Evolutionary conservation across 1,140 invertebrate genomes (phyloP).

Genomic region (Aphelenchoides besseyi): DNA sequence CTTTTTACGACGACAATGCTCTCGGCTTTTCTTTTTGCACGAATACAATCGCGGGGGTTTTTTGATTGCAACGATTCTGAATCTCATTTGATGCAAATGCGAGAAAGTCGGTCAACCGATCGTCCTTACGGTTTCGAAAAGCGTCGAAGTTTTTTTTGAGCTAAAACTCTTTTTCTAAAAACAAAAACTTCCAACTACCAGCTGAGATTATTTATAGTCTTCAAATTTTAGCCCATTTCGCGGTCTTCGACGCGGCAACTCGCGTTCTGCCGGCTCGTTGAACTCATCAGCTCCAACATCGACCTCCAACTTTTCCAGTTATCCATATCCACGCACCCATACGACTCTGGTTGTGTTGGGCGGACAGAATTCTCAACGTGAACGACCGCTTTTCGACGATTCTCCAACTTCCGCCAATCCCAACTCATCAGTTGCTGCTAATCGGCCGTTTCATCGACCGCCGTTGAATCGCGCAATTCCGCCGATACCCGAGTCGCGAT

Average conservation of each 20-base stretch:
- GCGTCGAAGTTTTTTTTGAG: background rate
- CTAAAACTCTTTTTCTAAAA: too few relatives aligned
- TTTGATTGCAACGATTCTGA: background rate
- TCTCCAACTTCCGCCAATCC: conserved; percentile 23
- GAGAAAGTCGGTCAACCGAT: background rate
- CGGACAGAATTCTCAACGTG: background rate
- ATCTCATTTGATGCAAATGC: background rate
- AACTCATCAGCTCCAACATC: conserved; percentile 29
- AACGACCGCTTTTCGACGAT: conserved; percentile 14
- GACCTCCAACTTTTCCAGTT: conserved; percentile 24
- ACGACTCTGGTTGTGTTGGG: conserved; percentile 47
- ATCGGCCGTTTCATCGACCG: conserved; percentile 35
- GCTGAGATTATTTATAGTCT: background rate
- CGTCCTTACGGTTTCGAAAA: background rate
- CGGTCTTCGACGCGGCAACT: conserved; percentile 37
- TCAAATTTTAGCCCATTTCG: conserved; percentile 50
- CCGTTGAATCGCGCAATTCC: conserved; percentile 50
- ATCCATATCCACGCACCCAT: conserved; percentile 47
- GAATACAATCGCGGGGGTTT: too few relatives aligned
- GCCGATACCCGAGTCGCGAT: conserved; percentile 50
- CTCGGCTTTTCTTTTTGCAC: background rate
- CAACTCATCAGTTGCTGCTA: conserved; percentile 16
- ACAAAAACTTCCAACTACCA: too few relatives aligned
- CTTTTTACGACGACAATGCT: background rate
- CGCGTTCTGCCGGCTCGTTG: conserved; percentile 6